Percentiles rank a stretch among this genome's conserved stretches.
Evolutionary conservation across 2,797 vertebrate genomes (phyloP).

Genomic region (Botia kubotai): DNA sequence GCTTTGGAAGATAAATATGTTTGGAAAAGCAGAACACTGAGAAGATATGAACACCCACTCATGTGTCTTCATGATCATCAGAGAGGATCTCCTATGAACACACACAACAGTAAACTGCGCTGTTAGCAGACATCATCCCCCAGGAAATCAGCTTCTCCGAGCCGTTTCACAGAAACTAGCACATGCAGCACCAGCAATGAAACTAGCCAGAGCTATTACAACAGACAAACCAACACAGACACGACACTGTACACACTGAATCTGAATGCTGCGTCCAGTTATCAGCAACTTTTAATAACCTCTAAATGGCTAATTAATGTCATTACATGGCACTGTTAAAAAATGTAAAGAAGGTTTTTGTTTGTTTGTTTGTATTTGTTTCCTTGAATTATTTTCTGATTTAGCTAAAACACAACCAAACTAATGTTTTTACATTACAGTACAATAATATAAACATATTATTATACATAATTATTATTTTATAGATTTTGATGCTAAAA

Average conservation of each 20-base stretch:
- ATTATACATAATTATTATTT: no score
- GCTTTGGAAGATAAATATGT: slow-evolving; percentile 2
- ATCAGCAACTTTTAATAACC: no score
- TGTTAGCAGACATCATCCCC: slow-evolving; percentile 59
- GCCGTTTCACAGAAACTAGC: slow-evolving; percentile 1
- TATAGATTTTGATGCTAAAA: no score
- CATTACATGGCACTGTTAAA: no score
- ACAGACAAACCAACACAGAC: neutral
- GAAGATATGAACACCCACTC: neutral
- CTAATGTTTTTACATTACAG: no score
- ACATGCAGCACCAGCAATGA: slow-evolving; percentile 11
- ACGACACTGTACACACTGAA: neutral
- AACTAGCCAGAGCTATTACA: slow-evolving; percentile 58
- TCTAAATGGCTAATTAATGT: no score
- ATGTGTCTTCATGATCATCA: slow-evolving; percentile 49
- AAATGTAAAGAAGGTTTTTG: no score
- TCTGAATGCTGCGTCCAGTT: no score
- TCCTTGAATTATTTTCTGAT: no score
- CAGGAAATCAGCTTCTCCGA: slow-evolving; percentile 32
- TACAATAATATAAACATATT: no score
- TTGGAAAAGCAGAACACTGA: slow-evolving; percentile 60
- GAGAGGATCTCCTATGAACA: slow-evolving; percentile 46
- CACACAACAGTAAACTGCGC: slow-evolving; percentile 52
- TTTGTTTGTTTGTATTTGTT: slow-evolving; percentile 65
- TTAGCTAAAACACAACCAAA: no score